Evolutionary conservation across 2,797 vertebrate species (phyloP), one percentile per base, ranked within the genome.

Genomic region (Macroramphosus scolopax): DNA sequence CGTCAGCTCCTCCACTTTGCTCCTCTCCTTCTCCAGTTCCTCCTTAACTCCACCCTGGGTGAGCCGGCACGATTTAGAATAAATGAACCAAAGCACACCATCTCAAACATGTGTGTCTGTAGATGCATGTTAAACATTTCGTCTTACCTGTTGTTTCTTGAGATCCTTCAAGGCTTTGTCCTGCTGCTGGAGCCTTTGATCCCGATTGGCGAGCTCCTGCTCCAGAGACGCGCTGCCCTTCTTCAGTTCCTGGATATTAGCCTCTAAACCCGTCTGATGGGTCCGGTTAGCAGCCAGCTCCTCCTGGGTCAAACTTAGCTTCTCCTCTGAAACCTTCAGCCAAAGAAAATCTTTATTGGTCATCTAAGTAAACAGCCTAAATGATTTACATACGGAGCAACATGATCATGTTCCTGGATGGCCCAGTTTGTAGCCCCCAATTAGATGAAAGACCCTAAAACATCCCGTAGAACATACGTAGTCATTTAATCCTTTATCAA

Each of bases 251-350:
- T 95, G 90, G 63, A 96, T 91, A 75, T 90, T 87, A 68, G 91
- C 85, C 64, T 90, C 93, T 43, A 83, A 89, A 73, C 71, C 84
- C 20, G 84, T 89, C 73, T 94, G 90, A 79, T 93, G 91, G 82
- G 89, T 96, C 70, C 75, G 89, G 65, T 92, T 95, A 70, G 93
- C 89, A 61, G 92, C 86, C 72, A 97, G 71, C 70, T 98, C 96
- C 71, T 99, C 97, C 68, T 97, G 93, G 50, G 90, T 86, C 69
- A 93, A 24, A 46, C 78, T 76, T 68, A 96, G 84, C 79, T 97
- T 98, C 68, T 97, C 93, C 73, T 94, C 92, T 67, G 89, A 85
- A 7, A 76, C 84, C 97, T 99, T 72, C 29, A 48, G 8, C 8
- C 24, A 53, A 6, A 66, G 1, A 41, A 20, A 38, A n/a, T n/a